These are phyloP conservation scores for Ophonus ardosiacus DNA, from an alignment of 2,888 invertebrate species.

Conservation along the genomic window DNA sequence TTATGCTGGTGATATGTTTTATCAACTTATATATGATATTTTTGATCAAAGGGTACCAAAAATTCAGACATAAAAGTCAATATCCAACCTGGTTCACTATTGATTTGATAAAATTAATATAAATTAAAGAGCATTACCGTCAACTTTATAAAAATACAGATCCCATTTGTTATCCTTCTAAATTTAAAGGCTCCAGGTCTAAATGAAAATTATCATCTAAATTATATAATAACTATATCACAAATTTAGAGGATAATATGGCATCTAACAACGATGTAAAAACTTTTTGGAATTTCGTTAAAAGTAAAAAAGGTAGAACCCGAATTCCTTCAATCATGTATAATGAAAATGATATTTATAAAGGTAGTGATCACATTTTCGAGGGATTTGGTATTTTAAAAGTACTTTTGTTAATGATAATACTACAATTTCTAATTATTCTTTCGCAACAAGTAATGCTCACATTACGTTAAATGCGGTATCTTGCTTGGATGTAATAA, in stretches of 20 bases:
- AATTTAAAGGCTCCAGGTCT: neutral
- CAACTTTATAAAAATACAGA: neutral
- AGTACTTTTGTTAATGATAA: neutral
- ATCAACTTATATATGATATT: neutral
- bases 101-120: neutral
- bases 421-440: neutral
- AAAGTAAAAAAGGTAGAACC: neutral
- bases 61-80: neutral
- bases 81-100: slow-evolving; percentile 4
- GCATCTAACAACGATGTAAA: neutral
- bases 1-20: neutral
- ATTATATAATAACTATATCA: neutral
- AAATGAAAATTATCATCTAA: neutral
- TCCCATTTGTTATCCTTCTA: neutral
- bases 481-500: no score
- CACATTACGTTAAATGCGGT: neutral
- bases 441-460: neutral
- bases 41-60: neutral
- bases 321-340: neutral
- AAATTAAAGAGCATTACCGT: neutral
- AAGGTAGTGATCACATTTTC: neutral
- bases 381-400: no score
- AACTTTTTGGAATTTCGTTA: neutral
- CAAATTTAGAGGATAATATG: neutral
- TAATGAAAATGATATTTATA: neutral